Percentiles rank a stretch among this genome's conserved stretches.
Evolutionary conservation across 2,113 vertebrate genomes (phyloP).

Genomic region (Oryzias woworae): DNA sequence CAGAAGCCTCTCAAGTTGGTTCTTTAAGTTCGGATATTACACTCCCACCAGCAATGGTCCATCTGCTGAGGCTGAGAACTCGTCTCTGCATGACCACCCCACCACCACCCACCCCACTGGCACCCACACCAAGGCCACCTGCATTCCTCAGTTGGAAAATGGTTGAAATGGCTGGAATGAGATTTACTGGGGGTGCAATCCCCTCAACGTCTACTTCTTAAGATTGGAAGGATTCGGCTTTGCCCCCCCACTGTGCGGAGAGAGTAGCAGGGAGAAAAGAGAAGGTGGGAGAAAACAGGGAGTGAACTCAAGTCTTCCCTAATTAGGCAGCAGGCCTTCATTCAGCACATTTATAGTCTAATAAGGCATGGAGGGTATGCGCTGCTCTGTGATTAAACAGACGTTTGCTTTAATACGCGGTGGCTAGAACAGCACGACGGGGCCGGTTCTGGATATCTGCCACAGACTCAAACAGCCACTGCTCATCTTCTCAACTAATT

Average conservation of each 20-base stretch:
- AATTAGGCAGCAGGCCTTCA: constrained; percentile 63
- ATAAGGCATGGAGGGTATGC: constrained; percentile 56
- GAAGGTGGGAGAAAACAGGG: constrained; percentile 32
- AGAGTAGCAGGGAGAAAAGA: constrained; percentile 11
- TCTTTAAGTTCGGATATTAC: constrained; percentile 40
- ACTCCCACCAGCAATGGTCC: constrained; percentile 44
- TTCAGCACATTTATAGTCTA: constrained; percentile 59
- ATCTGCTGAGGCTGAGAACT: constrained; percentile 59
- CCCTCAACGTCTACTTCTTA: constrained; percentile 51
- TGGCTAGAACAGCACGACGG: constrained; percentile 43
- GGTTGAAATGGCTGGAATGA: constrained; percentile 53
- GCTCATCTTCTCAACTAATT: constrained; percentile 69
- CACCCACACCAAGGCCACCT: constrained; percentile 47
- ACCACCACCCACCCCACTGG: neutral
- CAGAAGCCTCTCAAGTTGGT: constrained; percentile 47
- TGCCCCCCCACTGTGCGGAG: constrained; percentile 42
- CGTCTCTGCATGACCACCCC: constrained; percentile 50
- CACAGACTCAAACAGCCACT: constrained; percentile 44
- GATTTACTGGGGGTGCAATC: constrained; percentile 57
- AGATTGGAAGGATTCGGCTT: constrained; percentile 29
- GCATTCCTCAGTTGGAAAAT: constrained; percentile 44
- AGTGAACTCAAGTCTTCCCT: constrained; percentile 57
- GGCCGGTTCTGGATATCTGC: constrained; percentile 49
- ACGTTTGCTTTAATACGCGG: constrained; percentile 61
- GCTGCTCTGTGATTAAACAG: constrained; percentile 63